phyloP scores from a whole-genome alignment of 1,140 invertebrate species.

The Nebria ingens region DNA sequence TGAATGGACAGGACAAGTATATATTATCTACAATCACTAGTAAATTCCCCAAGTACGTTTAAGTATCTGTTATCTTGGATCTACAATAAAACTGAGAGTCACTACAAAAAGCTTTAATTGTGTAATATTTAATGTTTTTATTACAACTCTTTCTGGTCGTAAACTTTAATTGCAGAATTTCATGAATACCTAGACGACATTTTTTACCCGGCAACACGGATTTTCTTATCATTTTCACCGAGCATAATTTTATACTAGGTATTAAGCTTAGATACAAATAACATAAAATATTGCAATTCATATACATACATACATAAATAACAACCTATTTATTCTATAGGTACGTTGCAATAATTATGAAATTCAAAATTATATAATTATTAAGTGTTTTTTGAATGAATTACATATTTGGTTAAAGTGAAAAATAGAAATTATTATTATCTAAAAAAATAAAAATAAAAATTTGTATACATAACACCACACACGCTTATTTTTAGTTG shows the following conservation, averaged over 20 bases:
- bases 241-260: too few species aligned
- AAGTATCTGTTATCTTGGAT: constrained; percentile 6
- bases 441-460: not conserved
- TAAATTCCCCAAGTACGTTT: not conserved
- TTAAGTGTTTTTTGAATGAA: not conserved
- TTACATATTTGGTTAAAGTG: not conserved
- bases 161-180: constrained; percentile 3
- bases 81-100: constrained; percentile 3
- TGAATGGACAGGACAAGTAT: not conserved
- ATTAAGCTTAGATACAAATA: too few species aligned
- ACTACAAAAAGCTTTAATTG: constrained; percentile 9
- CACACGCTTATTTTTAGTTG: not conserved
- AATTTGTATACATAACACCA: not conserved
- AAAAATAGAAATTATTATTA: not conserved
- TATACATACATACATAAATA: too few species aligned
- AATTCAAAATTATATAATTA: not conserved
- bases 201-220: too few species aligned
- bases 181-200: too few species aligned
- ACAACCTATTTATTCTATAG: too few species aligned
- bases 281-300: too few species aligned
- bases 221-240: too few species aligned
- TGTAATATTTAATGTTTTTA: constrained; percentile 9
- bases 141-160: not conserved
- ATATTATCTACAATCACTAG: not conserved
- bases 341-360: too few species aligned